A percentile compares a stretch with the other conserved stretches of the same genome.
phyloP scores from a whole-genome alignment of 2,113 vertebrate species.

The Larimichthys crocea region DNA sequence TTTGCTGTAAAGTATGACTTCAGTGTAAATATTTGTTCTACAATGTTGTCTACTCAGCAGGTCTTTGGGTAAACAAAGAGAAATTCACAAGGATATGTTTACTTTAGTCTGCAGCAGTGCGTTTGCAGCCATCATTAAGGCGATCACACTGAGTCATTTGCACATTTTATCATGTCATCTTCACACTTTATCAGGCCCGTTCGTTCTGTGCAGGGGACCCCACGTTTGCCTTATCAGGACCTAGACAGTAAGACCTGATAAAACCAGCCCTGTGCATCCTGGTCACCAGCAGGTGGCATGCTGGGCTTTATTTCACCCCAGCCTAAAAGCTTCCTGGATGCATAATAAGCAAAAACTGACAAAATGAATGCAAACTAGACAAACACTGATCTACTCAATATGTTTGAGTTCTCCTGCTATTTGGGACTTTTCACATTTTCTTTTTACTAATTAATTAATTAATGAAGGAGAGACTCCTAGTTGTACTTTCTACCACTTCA shows the following conservation, averaged over 20 bases:
- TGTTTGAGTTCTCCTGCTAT: background rate
- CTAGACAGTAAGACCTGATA: background rate
- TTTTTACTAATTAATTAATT: background rate
- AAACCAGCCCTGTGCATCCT: background rate
- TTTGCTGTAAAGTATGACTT: background rate
- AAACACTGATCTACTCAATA: background rate
- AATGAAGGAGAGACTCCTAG: background rate
- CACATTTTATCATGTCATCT: background rate
- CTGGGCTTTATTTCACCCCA: background rate
- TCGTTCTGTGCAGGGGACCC: background rate
- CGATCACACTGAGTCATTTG: slow-evolving; percentile 30
- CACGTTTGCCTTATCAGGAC: slow-evolving; percentile 26
- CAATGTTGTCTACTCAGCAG: slow-evolving; percentile 8
- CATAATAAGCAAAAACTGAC: background rate
- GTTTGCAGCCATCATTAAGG: background rate
- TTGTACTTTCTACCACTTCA: background rate
- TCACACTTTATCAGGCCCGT: slow-evolving; percentile 32
- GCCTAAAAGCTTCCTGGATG: background rate
- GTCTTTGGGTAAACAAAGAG: slow-evolving; percentile 6
- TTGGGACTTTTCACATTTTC: too few relatives aligned
- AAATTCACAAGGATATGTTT: background rate
- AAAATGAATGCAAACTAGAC: slow-evolving; percentile 4
- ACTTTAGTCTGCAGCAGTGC: background rate
- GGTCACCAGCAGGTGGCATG: slow-evolving; percentile 59
- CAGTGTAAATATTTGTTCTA: slow-evolving; percentile 9